Evolutionary conservation across 1,140 invertebrate species (phyloP).

Genomic region (Bombus superbus): DNA sequence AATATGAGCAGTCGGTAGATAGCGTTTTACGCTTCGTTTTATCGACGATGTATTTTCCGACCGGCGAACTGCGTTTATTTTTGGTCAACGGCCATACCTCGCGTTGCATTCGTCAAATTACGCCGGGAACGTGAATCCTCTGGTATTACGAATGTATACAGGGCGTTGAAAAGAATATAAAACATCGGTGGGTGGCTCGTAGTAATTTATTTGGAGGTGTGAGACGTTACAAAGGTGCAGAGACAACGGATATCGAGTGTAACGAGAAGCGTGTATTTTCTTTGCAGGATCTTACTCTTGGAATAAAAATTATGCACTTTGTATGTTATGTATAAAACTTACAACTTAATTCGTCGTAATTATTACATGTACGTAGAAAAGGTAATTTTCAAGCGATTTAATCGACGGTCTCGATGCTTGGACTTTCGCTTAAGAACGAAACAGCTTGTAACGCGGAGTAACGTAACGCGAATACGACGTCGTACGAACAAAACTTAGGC

Average conservation of each 20-base stretch:
- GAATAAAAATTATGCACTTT: not conserved
- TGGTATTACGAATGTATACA: no score
- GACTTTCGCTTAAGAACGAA: no score
- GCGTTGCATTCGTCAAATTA: not conserved
- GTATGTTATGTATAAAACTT: not conserved
- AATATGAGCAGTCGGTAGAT: slow-evolving; percentile 13
- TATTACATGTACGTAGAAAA: no score
- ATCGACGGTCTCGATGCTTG: not conserved
- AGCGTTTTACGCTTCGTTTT: slow-evolving; percentile 18
- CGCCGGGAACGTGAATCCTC: not conserved
- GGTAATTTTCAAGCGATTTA: not conserved
- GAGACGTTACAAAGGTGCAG: not conserved
- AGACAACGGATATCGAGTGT: not conserved
- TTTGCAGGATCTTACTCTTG: not conserved
- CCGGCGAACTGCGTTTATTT: not conserved
- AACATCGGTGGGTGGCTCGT: no score
- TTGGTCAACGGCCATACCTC: not conserved
- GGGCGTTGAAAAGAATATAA: no score
- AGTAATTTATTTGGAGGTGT: no score
- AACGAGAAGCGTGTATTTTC: no score
- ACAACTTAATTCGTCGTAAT: not conserved
- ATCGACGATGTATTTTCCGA: slow-evolving; percentile 2
- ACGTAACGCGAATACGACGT: no score
- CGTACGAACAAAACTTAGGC: no score
- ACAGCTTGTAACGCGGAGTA: no score